phyloP scores from a whole-genome alignment of 2,888 invertebrate species.

The Theodoxus fluviatilis region DNA sequence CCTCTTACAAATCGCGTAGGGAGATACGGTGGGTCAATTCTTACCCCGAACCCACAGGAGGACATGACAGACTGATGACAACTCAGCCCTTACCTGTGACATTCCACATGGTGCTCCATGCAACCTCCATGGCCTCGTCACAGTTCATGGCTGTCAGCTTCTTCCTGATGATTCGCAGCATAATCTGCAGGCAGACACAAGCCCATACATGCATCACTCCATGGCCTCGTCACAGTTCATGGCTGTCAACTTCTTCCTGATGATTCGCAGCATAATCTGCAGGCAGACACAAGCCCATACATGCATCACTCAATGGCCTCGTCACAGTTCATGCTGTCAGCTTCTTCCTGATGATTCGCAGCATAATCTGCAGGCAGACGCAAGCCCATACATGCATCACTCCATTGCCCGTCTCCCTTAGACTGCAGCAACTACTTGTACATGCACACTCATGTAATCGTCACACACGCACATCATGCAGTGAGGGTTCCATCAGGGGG shows the following conservation, averaged over 20 bases:
- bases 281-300: no score
- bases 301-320: constrained; percentile 84
- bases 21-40: no score
- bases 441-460: no score
- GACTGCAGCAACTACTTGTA: no score
- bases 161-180: constrained; percentile 86
- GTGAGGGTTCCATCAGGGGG: no score
- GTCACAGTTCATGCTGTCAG: constrained; percentile 82
- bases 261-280: constrained; percentile 86
- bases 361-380: constrained; percentile 75
- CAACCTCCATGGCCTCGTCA: constrained; percentile 95
- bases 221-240: constrained; percentile 90
- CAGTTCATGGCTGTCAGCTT: constrained; percentile 79
- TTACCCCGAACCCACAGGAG: no score
- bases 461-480: no score
- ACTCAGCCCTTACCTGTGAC: constrained; percentile 64
- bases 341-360: constrained; percentile 84
- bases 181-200: constrained; percentile 72
- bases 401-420: constrained; percentile 81
- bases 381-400: no score
- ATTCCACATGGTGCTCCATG: constrained; percentile 99
- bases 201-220: constrained; percentile 73
- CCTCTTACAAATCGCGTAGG: no score
- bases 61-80: not conserved
- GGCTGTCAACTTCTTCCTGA: constrained; percentile 79